A percentile compares a stretch with the other conserved stretches of the same genome.
Evolutionary conservation across 2,888 invertebrate species (phyloP).

Genomic region (Fragum fragum): DNA sequence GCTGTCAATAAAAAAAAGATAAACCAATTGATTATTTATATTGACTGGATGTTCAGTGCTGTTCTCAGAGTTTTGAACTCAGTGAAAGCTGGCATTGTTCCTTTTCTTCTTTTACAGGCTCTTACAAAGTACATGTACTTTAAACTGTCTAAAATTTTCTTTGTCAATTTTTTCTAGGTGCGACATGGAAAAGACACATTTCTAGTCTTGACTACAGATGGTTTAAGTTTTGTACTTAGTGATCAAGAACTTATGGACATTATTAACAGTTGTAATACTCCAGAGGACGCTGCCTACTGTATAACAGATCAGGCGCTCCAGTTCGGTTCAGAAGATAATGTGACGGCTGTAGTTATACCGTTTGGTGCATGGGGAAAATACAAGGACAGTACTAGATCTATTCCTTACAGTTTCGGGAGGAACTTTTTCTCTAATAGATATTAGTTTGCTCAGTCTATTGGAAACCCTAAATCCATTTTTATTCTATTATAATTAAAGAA

Average conservation of each 20-base stretch:
- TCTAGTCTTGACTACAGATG: slow-evolving; percentile 88
- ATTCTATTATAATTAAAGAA: too few species aligned
- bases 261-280: slow-evolving; percentile 86
- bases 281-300: slow-evolving; percentile 87
- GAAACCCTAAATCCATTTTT: too few species aligned
- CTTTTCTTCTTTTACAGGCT: too few species aligned
- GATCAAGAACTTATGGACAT: slow-evolving; percentile 88
- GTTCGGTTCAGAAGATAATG: slow-evolving; percentile 88
- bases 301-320: slow-evolving; percentile 88
- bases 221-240: slow-evolving; percentile 87
- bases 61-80: too few species aligned
- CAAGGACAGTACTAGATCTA: slow-evolving; percentile 71
- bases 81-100: too few species aligned
- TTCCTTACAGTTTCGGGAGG: slow-evolving; percentile 81
- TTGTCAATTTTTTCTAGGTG: slow-evolving; percentile 81
- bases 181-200: slow-evolving; percentile 88
- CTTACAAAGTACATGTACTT: too few species aligned
- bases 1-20: too few species aligned
- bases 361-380: slow-evolving; percentile 88
- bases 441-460: too few species aligned
- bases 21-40: too few species aligned
- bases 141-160: too few species aligned
- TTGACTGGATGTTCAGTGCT: too few species aligned
- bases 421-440: slow-evolving; percentile 67
- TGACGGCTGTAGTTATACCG: slow-evolving; percentile 87